Evolutionary conservation across 2,888 invertebrate species (phyloP).

Genomic region (Lasioglossum calceatum): DNA sequence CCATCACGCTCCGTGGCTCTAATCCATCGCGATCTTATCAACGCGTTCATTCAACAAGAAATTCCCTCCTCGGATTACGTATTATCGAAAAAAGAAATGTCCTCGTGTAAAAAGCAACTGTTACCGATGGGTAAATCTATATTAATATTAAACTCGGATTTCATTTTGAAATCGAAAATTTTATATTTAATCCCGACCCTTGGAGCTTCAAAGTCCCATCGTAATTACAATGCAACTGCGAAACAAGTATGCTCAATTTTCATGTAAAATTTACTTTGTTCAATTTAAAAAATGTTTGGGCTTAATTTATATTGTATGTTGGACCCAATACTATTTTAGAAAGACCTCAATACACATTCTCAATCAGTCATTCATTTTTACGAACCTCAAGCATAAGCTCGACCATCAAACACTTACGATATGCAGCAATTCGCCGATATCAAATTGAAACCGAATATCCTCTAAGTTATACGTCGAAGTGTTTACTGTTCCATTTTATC

Average conservation of each 20-base stretch:
- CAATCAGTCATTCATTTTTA: not conserved
- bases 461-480: not conserved
- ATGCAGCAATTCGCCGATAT: not conserved
- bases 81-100: not conserved
- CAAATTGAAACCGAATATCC: constrained; percentile 22
- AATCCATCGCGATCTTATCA: not conserved
- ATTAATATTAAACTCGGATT: not conserved
- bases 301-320: not conserved
- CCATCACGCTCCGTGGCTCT: not conserved
- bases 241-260: not conserved
- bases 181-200: not conserved
- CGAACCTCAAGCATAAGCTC: not conserved
- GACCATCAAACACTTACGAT: not conserved
- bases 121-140: not conserved
- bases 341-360: not conserved
- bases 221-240: not conserved
- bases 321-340: not conserved
- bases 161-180: not conserved
- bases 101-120: not conserved
- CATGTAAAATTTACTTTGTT: too few relatives aligned
- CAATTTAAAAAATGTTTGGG: not conserved
- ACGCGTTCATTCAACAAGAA: not conserved
- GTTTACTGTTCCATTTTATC: not conserved
- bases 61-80: not conserved
- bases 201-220: not conserved